These are phyloP conservation scores for Cryptophagus acutangulus DNA, from an alignment of 2,888 invertebrate genomes.

Conservation along the genomic window DNA sequence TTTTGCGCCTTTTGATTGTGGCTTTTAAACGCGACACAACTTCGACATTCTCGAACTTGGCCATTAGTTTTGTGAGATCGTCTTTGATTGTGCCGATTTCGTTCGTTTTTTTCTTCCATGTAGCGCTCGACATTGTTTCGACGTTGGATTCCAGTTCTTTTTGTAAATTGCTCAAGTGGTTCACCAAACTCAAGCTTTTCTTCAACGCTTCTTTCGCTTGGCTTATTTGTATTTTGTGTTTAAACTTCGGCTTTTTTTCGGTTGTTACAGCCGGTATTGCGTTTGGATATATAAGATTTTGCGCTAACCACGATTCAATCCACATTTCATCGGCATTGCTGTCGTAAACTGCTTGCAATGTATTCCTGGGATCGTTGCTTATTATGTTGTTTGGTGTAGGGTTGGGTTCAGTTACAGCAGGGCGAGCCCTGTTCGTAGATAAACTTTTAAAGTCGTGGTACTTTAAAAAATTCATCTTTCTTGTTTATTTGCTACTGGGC, in stretches of 20 bases:
- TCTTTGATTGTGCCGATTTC: conserved; percentile 51
- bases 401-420: neutral
- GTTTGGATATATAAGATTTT: too few relatives aligned
- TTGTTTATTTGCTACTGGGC: too few relatives aligned
- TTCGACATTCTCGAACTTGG: conserved; percentile 45
- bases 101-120: conserved; percentile 55
- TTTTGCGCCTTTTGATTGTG: conserved; percentile 48
- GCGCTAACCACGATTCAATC: conserved; percentile 44
- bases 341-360: conserved; percentile 27
- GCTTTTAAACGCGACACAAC: conserved; percentile 47
- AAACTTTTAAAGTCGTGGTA: conserved; percentile 25
- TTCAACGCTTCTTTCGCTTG: conserved; percentile 40
- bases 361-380: conserved; percentile 12
- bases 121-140: conserved; percentile 48
- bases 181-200: conserved; percentile 39
- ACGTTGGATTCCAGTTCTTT: conserved; percentile 48
- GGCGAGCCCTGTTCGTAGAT: conserved; percentile 9
- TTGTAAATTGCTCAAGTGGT: conserved; percentile 45
- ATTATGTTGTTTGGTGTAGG: neutral
- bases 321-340: conserved; percentile 43
- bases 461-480: conserved; percentile 27
- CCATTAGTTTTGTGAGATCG: conserved; percentile 46
- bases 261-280: conserved; percentile 9
- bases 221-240: conserved; percentile 37
- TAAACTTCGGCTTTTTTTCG: neutral